Evolutionary conservation across 2,797 vertebrate genomes (phyloP), one percentile per base, ranked within the genome.

Genomic region (Enteromius treurensis): DNA sequence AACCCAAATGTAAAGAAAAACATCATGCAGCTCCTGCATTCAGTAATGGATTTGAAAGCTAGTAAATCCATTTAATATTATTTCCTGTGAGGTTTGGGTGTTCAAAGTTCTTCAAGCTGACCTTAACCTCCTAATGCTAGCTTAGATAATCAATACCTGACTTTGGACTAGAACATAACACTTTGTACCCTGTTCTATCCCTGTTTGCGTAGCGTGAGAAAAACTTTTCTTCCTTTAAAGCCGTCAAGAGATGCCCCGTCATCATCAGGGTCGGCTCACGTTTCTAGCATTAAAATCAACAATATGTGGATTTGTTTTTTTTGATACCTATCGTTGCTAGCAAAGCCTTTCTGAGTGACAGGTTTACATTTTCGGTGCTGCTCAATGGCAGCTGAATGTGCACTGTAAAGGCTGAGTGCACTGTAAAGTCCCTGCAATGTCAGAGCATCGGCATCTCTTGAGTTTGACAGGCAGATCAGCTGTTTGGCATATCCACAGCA

Each of bases 391-490:
- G 58, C 29, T 37, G 42, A 65, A 74, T 37, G 42, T 64, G 42
- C 58, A 53, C 58, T 51, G 42, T 65, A 74, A 17, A 19, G 58
- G 58, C 58, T 70, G 42, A 76, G 26, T 26, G 26, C 26, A 26
- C 26, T 26, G 26, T 26, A 26, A 26, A 26, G 26, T 55, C 60
- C 51, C 47, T 82, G 60, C 32, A 21, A 76, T 82, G 73, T 76
- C 71, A 82, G 17, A 49, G 40, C 11, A 15, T 51, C 5, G 17
- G 29, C 19, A 73, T 62, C 34, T 68, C 47, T 76, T 29, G 23
- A 45, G 80, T 68, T 76, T 82, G 80, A 82, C 81, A 82, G 71
- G 34, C 81, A 55, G 47, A 32, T 65, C 73, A 68, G 60, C 70
- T 68, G 69, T 77, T 65, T 65, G 55, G 55, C 47, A 78, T 73